Base-by-base conservation (phyloP, 2,888 invertebrate species). In the Pharmacophagus antenor region DNA sequence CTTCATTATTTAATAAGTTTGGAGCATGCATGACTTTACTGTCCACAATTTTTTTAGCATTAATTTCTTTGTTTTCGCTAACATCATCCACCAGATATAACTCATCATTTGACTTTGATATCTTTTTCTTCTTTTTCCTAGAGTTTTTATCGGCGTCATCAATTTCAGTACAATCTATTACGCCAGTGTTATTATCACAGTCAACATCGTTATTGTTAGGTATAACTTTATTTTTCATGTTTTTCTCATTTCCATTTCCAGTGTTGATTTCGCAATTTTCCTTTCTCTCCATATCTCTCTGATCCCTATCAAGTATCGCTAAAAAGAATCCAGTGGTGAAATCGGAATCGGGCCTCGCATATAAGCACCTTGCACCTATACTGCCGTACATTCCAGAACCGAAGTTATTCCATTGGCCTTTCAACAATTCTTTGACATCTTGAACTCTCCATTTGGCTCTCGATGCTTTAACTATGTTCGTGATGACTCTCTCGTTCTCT, bases 251-350 rank as follows among this genome's bases (percentile, higher is more conserved):
- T 58, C 69, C 64, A 41, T 70, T 69, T 22, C 22, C 25, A 22
- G 49, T 37, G 41, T 50, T 49, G 27, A 57, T 44, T 41, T 66
- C 52, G 15, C 55, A 37, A 6, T 31, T 59, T 37, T 65, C 57
- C 18, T 60, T 51, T 62, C 78, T 85, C 12, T 80, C 80, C 46
- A 79, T 61, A 61, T 90, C 90, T 63, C 89, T 90, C 57, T 78
- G 76, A 64, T 92, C 81, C 75, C 93, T 91, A 79, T 96, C 96
- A 70, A 99, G 95, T 54, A 98, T 93, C 1, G 99, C 98, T 37
- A 99, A 92, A 84, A 99, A 99, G 85, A 99, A 99, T 2, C 99
- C 99, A 79, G 96, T 98, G 0, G 98, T 97, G 5, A 93, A 84
- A 85, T 98, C 97, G 0, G 89, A 83, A 5, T 95, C 93, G 0